A percentile compares a stretch with the other conserved stretches of the same genome.
Evolutionary conservation across 2,113 vertebrate genomes (phyloP).

Genomic region (Elephantulus edwardii): DNA sequence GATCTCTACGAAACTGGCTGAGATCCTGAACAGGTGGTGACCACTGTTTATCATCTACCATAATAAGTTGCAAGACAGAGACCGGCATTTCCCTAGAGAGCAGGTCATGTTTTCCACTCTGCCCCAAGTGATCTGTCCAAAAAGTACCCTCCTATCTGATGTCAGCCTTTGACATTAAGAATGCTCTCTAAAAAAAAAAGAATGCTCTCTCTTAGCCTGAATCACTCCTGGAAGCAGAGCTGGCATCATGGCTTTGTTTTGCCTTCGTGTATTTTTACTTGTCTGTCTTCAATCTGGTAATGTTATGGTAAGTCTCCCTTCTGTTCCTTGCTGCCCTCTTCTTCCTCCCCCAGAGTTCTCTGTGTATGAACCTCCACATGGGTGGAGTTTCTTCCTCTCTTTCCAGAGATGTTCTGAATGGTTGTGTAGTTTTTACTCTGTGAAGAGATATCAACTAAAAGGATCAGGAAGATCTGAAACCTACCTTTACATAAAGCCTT

Average conservation of each 20-base stretch:
- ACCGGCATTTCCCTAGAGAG: background rate
- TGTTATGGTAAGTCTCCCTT: fast-evolving
- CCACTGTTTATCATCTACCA: background rate
- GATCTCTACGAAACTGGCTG: background rate
- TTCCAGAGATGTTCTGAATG: fast-evolving
- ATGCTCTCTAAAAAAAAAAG: too few species aligned
- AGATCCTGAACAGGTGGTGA: background rate
- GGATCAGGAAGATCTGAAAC: background rate
- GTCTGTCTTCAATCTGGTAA: background rate
- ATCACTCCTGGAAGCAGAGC: background rate
- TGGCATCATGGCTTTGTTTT: background rate
- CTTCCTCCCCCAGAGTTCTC: fast-evolving
- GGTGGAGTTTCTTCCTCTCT: background rate
- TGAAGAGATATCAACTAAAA: background rate
- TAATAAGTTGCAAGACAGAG: background rate
- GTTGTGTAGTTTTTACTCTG: background rate
- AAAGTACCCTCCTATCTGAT: too few species aligned
- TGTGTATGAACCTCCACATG: background rate
- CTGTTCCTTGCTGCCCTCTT: fast-evolving
- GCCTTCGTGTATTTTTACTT: background rate
- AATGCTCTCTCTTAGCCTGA: background rate
- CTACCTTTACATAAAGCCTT: background rate
- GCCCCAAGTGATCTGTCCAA: too few species aligned
- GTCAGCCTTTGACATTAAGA: background rate
- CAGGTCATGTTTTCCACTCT: background rate